Base-by-base conservation (phyloP, 2,797 vertebrate species). In the Delichon dasypus region DNA sequence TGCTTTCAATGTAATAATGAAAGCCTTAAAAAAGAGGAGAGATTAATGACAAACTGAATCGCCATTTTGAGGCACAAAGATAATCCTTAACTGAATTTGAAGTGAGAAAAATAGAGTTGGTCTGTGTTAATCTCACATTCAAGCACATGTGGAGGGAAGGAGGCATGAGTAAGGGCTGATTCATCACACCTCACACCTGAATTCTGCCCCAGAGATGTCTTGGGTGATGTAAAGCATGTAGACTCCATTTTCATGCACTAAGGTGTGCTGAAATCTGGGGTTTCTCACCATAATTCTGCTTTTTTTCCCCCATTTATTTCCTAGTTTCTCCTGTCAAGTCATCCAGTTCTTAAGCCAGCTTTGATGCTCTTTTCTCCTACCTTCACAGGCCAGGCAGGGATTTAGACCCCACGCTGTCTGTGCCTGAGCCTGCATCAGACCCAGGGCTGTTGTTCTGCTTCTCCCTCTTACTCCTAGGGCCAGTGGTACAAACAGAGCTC, bases 401-500 rank as follows among this genome's bases (percentile, higher is more conserved):
- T 40, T 72, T 32, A 44, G 25, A 23, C 9, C 34, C 48, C 30
- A 71, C 21, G 20, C 20, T 47, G 25, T 22, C 17, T 23, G 21
- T 13, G 14, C 21, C 32, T 4, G 4, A 42, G 88, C 13, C 62
- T 50, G 27, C 20, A 12, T 22, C n/a, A 54, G 38, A 20, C 19
- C 67, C 61, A 40, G 22, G 1, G 0, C 48, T 61, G 38, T 10
- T 85, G 48, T 9, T 88, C 65, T 44, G n/a, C 71, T 78, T 91
- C 68, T 83, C 22, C 51, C 15, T 85, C 66, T 78, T 76, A 57
- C 38, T 80, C 54, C 44, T 58, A 53, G 50, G 82, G 62, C 47
- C 79, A 48, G 66, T 62, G 89, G 79, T 84, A 78, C 34, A 80
- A 85, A 62, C 19, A 83, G 60, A 79, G 47, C 58, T 92, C 50